Evolutionary conservation across 2,888 invertebrate species (phyloP).

Genomic region (Coelopa pilipes): DNA sequence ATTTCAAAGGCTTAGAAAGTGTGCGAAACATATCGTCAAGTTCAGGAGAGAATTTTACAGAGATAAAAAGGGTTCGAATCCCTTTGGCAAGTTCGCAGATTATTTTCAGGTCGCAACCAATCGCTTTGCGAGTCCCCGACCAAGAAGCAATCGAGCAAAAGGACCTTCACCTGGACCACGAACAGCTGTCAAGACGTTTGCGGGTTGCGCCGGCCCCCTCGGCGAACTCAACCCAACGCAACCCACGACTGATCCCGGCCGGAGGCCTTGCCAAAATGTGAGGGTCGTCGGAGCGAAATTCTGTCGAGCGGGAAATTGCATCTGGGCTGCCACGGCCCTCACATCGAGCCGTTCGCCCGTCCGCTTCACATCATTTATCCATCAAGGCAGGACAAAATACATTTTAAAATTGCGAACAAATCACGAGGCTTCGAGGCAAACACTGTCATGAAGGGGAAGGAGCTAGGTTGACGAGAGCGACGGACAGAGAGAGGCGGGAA

Average conservation of each 20-base stretch:
- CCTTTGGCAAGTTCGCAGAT: too few relatives aligned
- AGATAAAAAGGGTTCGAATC: too few relatives aligned
- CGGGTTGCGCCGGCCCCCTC: not conserved
- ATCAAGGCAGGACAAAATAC: not conserved
- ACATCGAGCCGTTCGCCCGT: not conserved
- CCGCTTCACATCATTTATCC: not conserved
- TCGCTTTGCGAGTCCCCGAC: too few relatives aligned
- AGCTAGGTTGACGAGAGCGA: not conserved
- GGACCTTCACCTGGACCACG: too few relatives aligned
- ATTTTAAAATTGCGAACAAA: slow-evolving; percentile 18
- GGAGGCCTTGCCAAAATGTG: not conserved
- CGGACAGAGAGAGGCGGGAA: not conserved
- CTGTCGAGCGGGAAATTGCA: slow-evolving; percentile 19
- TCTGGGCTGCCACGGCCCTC: not conserved
- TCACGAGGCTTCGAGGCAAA: not conserved
- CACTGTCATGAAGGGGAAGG: not conserved
- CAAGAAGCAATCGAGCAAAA: too few relatives aligned
- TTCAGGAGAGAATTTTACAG: too few relatives aligned
- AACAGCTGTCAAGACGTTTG: too few relatives aligned
- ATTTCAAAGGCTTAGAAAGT: too few relatives aligned
- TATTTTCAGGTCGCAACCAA: too few relatives aligned
- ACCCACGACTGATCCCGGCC: not conserved
- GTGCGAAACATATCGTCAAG: too few relatives aligned
- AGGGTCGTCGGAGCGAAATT: not conserved
- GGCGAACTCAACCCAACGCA: not conserved